These are phyloP conservation scores for Macrophya annulata DNA, from an alignment of 2,888 invertebrate genomes.

Conservation along the genomic window DNA sequence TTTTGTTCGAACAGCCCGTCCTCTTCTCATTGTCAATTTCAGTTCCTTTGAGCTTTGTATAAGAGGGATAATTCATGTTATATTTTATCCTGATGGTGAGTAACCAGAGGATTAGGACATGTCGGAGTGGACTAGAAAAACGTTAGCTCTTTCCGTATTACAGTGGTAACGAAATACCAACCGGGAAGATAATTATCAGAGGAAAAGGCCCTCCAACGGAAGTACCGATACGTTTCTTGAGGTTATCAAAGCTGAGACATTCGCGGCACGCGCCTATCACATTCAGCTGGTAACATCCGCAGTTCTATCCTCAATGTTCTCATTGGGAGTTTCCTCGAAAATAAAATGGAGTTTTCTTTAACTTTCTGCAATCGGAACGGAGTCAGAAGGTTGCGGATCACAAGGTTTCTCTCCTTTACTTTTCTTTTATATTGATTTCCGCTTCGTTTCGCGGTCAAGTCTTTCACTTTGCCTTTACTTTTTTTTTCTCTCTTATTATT, in stretches of 20 bases:
- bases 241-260: slow-evolving; percentile 36
- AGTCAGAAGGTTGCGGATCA: not conserved
- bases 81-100: too few relatives aligned
- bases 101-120: too few relatives aligned
- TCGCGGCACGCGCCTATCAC: slow-evolving; percentile 30
- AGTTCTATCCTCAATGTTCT: not conserved
- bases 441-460: slow-evolving; percentile 22
- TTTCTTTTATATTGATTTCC: not conserved
- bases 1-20: slow-evolving; percentile 13
- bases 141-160: not conserved
- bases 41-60: not conserved
- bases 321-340: slow-evolving; percentile 1
- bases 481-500: not conserved
- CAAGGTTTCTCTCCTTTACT: not conserved
- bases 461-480: not conserved
- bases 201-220: slow-evolving; percentile 2
- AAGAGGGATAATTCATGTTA: not conserved
- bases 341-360: slow-evolving; percentile 11
- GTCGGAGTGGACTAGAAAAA: too few relatives aligned
- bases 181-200: not conserved
- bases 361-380: not conserved
- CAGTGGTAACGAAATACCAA: not conserved
- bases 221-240: slow-evolving; percentile 13
- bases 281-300: not conserved
- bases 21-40: not conserved